Evolutionary conservation across 2,888 invertebrate species (phyloP), one percentile per base, ranked within the genome.

Genomic region (Crepidodera aurea): DNA sequence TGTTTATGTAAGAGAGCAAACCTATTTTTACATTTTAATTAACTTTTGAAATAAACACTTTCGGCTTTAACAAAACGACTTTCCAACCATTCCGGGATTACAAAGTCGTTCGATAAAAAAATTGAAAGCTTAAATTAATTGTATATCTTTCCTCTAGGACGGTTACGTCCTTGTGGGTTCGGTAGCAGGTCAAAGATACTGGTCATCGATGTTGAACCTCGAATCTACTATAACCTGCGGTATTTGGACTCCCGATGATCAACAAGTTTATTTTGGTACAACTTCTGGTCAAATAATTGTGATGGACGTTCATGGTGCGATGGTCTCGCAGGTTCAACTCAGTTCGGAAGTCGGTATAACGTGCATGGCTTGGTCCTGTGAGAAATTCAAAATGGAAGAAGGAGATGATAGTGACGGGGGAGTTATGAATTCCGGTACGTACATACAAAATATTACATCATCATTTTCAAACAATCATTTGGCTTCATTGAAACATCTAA

Each of bases 91-190:
- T n/a, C n/a, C n/a, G n/a, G n/a, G n/a, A n/a, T n/a, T n/a, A n/a
- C n/a, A n/a, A n/a, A n/a, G n/a, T n/a, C n/a, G n/a, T n/a, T n/a
- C n/a, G n/a, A n/a, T n/a, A n/a, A n/a, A n/a, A n/a, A n/a, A n/a
- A n/a, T n/a, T n/a, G n/a, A n/a, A n/a, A n/a, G n/a, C n/a, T n/a
- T n/a, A n/a, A n/a, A n/a, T n/a, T n/a, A n/a, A n/a, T n/a, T n/a
- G n/a, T n/a, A n/a, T n/a, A n/a, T n/a, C n/a, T 40, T 42, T 42
- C 16, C 18, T 78, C 1, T 81, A 94, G 89, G 98, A 99, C 83
- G 98, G 98, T 12, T 99, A 99, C 82, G 98, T 99, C 6, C 83
- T 99, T 71, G 98, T 99, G 37, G 98, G 97, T 0, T 97, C 96
- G 1, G 98, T 97, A 65, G 95, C 95, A 0, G 98, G 98, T 0